Evolutionary conservation across 2,797 vertebrate genomes (phyloP).

Genomic region (Gobio occitaniae): DNA sequence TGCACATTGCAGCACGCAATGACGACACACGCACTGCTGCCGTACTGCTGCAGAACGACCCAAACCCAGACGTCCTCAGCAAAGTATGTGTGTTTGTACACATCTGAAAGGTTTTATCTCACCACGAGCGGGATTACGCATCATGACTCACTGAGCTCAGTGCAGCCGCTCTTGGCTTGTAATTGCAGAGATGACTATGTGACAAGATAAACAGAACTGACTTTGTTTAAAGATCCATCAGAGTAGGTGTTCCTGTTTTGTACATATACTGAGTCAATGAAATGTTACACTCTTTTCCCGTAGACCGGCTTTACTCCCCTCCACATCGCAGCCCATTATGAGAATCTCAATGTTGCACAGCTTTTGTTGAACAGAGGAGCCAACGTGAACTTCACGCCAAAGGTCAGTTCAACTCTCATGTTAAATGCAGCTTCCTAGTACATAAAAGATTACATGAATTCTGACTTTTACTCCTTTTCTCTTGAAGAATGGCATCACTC

Average conservation of each 20-base stretch:
- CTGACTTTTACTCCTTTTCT: background rate
- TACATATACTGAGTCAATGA: constrained; percentile 25
- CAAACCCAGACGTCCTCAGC: constrained; percentile 93
- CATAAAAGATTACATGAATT: background rate
- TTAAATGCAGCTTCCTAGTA: background rate
- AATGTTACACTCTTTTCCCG: constrained; percentile 26
- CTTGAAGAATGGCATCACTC: constrained; percentile 93
- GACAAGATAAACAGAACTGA: constrained; percentile 36
- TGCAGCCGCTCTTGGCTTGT: constrained; percentile 14
- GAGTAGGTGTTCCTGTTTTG: constrained; percentile 37
- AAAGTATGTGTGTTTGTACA: constrained; percentile 80
- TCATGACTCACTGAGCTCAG: constrained; percentile 45
- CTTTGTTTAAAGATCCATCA: constrained; percentile 33
- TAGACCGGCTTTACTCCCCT: constrained; percentile 98
- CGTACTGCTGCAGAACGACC: constrained; percentile 94
- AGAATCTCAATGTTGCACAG: constrained; percentile 96
- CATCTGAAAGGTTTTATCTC: constrained; percentile 22
- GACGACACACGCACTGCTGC: constrained; percentile 95
- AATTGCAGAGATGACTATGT: constrained; percentile 32
- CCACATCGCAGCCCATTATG: constrained; percentile 97
- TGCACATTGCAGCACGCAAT: constrained; percentile 95
- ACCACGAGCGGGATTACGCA: constrained; percentile 25
- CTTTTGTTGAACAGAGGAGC: constrained; percentile 93
- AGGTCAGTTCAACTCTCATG: constrained; percentile 78
- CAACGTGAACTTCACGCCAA: constrained; percentile 95